Conservation (phyloP, 2,888 invertebrate species). For the Cryptus armator region DNA sequence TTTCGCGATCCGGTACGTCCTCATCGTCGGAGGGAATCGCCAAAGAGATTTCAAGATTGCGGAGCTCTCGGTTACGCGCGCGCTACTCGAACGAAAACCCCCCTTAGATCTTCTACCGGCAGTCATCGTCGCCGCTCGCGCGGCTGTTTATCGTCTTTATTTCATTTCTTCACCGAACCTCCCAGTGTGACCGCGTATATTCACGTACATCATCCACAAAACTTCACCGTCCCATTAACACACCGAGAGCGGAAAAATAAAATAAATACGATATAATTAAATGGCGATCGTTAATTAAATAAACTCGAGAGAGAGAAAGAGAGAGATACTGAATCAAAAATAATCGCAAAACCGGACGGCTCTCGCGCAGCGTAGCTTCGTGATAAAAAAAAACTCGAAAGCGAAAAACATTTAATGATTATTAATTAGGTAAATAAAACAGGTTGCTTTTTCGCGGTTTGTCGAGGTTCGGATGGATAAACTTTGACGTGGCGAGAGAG, state of each 20-base stretch:
- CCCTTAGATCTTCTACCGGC: conserved; percentile 67
- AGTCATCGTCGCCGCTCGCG: conserved; percentile 63
- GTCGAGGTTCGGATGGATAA: conserved; percentile 34
- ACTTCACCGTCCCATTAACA: conserved; percentile 11
- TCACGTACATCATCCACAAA: conserved; percentile 18
- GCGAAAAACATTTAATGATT: conserved; percentile 51
- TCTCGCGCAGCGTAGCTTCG: background rate
- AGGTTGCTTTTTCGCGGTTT: conserved; percentile 22
- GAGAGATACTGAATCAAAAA: conserved; percentile 16
- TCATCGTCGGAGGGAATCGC: conserved; percentile 59
- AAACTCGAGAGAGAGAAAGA: conserved; percentile 11
- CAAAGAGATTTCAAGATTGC: conserved; percentile 68
- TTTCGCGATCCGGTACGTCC: conserved; percentile 56
- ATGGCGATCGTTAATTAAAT: conserved; percentile 49
- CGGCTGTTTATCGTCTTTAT: conserved; percentile 53
- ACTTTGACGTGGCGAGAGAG: conserved; percentile 61
- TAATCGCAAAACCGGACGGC: conserved; percentile 40
- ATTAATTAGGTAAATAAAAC: conserved; percentile 61
- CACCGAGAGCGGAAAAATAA: conserved; percentile 25
- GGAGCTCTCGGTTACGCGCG: conserved; percentile 44
- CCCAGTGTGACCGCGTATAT: conserved; percentile 48
- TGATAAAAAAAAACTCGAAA: background rate
- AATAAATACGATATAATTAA: conserved; percentile 43
- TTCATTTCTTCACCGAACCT: conserved; percentile 56
- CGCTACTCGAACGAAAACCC: conserved; percentile 43